Evolutionary conservation across 2,888 invertebrate genomes (phyloP).

Genomic region (Pyrrhia umbra): DNA sequence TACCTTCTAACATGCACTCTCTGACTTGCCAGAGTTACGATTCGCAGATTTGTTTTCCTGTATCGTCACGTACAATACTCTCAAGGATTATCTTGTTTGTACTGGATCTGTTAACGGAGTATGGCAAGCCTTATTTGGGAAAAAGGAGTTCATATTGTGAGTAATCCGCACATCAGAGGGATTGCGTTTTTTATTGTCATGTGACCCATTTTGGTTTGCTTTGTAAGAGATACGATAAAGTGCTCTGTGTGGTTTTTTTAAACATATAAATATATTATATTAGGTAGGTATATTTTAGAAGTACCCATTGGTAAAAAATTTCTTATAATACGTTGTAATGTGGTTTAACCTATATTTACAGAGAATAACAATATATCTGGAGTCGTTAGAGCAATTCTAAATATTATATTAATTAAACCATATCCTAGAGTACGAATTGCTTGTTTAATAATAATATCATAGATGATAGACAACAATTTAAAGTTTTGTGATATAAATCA

Average conservation of each 20-base stretch:
- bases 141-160: slow-evolving; percentile 49
- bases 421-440: too few species aligned
- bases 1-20: slow-evolving; percentile 61
- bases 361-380: too few species aligned
- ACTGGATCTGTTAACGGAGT: slow-evolving; percentile 61
- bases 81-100: slow-evolving; percentile 68
- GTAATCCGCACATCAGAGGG: slow-evolving; percentile 60
- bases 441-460: too few species aligned
- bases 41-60: slow-evolving; percentile 67
- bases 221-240: slow-evolving; percentile 43
- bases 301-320: too few species aligned
- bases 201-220: slow-evolving; percentile 31
- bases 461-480: too few species aligned
- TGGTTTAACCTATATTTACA: too few species aligned
- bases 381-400: too few species aligned
- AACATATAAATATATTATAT: too few species aligned
- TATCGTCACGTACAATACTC: slow-evolving; percentile 64
- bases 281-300: too few species aligned
- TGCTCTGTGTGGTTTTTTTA: slow-evolving; percentile 14
- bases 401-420: too few species aligned
- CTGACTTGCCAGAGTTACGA: slow-evolving; percentile 58
- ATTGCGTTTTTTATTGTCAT: slow-evolving; percentile 59
- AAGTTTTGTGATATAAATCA: too few species aligned
- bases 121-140: slow-evolving; percentile 43
- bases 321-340: too few species aligned